Conservation (phyloP, 1,140 invertebrate genomes). For the Copidosoma floridanum region DNA sequence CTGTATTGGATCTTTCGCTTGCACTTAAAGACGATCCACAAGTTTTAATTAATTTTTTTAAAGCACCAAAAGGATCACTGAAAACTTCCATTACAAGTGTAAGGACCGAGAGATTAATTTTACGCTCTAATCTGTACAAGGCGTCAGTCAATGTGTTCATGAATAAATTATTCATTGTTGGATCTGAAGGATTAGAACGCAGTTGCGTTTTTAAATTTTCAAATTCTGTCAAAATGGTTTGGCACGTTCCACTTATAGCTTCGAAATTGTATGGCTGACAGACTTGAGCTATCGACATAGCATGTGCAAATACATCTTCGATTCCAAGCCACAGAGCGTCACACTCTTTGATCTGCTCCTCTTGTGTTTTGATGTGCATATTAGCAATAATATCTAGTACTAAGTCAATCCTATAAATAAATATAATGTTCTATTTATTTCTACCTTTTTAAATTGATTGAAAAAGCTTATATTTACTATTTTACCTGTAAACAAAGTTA, state of each 20-base stretch:
- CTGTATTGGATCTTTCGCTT: slow-evolving; percentile 39
- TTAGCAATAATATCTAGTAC: slow-evolving; percentile 46
- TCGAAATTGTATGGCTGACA: slow-evolving; percentile 52
- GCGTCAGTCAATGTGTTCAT: slow-evolving; percentile 49
- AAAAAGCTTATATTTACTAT: background rate
- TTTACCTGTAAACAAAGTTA: slow-evolving; percentile 51
- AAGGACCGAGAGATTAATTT: slow-evolving; percentile 52
- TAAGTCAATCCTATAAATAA: slow-evolving; percentile 46
- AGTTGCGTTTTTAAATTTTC: slow-evolving; percentile 50
- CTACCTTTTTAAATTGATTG: slow-evolving; percentile 6
- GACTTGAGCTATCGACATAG: slow-evolving; percentile 55
- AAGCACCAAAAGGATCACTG: slow-evolving; percentile 44
- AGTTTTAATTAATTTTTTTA: slow-evolving; percentile 48
- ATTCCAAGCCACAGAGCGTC: slow-evolving; percentile 45
- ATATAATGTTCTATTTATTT: background rate
- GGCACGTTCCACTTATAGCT: slow-evolving; percentile 48
- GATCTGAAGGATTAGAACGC: slow-evolving; percentile 39
- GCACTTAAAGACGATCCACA: slow-evolving; percentile 47
- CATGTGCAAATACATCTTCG: slow-evolving; percentile 51
- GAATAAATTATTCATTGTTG: slow-evolving; percentile 47
- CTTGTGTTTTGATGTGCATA: slow-evolving; percentile 34
- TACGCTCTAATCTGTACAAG: slow-evolving; percentile 50
- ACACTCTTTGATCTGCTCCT: slow-evolving; percentile 39
- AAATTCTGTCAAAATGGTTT: slow-evolving; percentile 49
- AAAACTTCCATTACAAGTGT: slow-evolving; percentile 53